phyloP scores from a whole-genome alignment of 2,888 invertebrate genomes.

The Cheilosia grossa region DNA sequence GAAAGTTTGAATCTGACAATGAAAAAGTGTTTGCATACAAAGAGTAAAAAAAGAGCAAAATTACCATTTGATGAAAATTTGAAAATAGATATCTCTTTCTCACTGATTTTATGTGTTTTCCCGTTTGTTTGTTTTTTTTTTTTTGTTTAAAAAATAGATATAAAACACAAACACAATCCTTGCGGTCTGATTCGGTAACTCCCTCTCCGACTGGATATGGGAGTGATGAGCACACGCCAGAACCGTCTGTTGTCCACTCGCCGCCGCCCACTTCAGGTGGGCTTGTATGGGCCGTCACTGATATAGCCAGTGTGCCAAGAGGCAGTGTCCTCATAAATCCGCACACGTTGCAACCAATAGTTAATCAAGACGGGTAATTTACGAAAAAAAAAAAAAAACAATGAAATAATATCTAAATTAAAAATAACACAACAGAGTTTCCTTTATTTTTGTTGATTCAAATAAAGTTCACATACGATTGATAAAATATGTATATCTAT shows the following conservation, averaged over 20 bases:
- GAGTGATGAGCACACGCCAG: constrained; percentile 83
- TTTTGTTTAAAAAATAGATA: constrained; percentile 79
- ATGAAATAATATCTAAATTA: constrained; percentile 71
- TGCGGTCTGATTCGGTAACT: constrained; percentile 89
- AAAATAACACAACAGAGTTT: constrained; percentile 74
- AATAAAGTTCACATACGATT: constrained; percentile 66
- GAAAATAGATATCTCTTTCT: constrained; percentile 63
- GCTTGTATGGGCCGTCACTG: constrained; percentile 94
- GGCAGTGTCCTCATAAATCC: constrained; percentile 96
- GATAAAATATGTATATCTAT: constrained; percentile 61
- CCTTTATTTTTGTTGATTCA: constrained; percentile 70
- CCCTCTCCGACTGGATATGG: constrained; percentile 89
- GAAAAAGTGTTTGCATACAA: constrained; percentile 56
- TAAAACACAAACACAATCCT: constrained; percentile 83
- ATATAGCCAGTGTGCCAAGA: constrained; percentile 92
- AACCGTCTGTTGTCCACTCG: constrained; percentile 79
- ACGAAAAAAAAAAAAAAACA: constrained; percentile 78
- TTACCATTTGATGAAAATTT: constrained; percentile 65
- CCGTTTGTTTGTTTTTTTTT: constrained; percentile 73
- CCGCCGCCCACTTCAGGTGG: constrained; percentile 78
- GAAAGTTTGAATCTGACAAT: constrained; percentile 57
- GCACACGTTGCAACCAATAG: constrained; percentile 83
- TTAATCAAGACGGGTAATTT: constrained; percentile 84
- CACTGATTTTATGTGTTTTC: constrained; percentile 73
- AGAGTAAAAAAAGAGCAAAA: constrained; percentile 49